Base-by-base conservation (phyloP, 2,888 invertebrate species). In the Torymus texanus region DNA sequence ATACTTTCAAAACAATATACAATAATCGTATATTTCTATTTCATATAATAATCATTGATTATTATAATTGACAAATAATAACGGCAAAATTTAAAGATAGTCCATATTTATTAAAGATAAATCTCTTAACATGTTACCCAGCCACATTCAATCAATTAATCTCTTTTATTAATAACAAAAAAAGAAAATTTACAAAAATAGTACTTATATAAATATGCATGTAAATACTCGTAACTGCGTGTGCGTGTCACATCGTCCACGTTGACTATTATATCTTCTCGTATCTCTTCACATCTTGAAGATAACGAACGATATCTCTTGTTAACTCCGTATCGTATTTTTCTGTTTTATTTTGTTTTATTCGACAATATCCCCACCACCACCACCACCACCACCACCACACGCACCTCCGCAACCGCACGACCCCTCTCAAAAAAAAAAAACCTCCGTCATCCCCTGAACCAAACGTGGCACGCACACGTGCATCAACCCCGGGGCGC, bases 341-440 rank as follows among this genome's bases (percentile, higher is more conserved):
- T 76, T 76, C 76, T 76, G 76, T 76, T 76, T 53, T 63, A 56
- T 63, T 76, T 76, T 63, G 5, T 14, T 63, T 75, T 50, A 18
- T 68, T 66, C 61, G 56, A 56, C 21, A 41, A 41, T 41, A 41
- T 21, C 62, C 21, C 21, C 62, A 62, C 62, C 24, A 68, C 51
- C 24, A 62, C 73, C 62, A n/a, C 21, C 62, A 62, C 62, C 24
- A 68, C 51, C 24, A 73, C 63, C 63, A 73, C 73, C 62, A 72
- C 72, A 72, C 72, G 51, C 72, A 51, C 73, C 55, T 55, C 50
- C 73, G 63, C 51, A 53, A 59, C 59, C 50, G 51, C 73, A 14
- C 21, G 16, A 53, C 29, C 16, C 63, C 56, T 11, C 58, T 21
- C n/a, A 63, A 73, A 29, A 53, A 63, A 73, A 29, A 53, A 56